Percentiles rank a stretch among this genome's conserved stretches.
These are phyloP conservation scores for Armadillidium nasatum DNA, from an alignment of 1,140 invertebrate genomes.

Conservation along the genomic window DNA sequence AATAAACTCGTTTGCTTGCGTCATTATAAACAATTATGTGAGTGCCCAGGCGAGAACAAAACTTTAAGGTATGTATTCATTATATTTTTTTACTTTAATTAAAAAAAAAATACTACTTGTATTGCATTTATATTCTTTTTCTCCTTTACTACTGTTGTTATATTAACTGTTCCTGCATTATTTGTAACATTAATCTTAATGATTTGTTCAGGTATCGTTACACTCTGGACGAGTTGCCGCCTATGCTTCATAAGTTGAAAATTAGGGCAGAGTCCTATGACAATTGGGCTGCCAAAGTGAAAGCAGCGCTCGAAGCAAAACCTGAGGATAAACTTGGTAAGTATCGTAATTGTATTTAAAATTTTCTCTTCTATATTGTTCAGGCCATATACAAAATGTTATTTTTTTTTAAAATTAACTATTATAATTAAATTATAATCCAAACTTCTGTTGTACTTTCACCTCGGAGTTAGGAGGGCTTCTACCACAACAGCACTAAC, in stretches of 20 bases:
- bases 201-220: conserved; percentile 70
- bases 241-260: conserved; percentile 81
- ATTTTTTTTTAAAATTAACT: no score
- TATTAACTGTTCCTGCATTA: no score
- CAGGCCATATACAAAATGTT: no score
- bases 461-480: no score
- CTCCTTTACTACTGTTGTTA: conserved; percentile 16
- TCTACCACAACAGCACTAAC: no score
- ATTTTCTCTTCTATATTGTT: no score
- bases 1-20: conserved; percentile 76
- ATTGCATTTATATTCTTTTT: conserved; percentile 10
- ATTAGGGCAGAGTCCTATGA: conserved; percentile 83
- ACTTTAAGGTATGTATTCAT: no score
- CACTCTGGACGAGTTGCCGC: conserved; percentile 84
- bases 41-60: no score
- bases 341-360: background rate
- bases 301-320: conserved; percentile 73
- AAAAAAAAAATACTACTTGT: background rate
- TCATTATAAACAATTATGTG: conserved; percentile 71
- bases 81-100: no score
- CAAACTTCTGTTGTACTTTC: no score
- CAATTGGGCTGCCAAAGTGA: conserved; percentile 79
- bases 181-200: conserved; percentile 20
- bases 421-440: no score
- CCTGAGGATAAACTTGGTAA: conserved; percentile 62